Percentiles rank a stretch among this genome's conserved stretches.
Conservation (phyloP, 1,140 invertebrate genomes). For the Hypsibius dujardini region DNA sequence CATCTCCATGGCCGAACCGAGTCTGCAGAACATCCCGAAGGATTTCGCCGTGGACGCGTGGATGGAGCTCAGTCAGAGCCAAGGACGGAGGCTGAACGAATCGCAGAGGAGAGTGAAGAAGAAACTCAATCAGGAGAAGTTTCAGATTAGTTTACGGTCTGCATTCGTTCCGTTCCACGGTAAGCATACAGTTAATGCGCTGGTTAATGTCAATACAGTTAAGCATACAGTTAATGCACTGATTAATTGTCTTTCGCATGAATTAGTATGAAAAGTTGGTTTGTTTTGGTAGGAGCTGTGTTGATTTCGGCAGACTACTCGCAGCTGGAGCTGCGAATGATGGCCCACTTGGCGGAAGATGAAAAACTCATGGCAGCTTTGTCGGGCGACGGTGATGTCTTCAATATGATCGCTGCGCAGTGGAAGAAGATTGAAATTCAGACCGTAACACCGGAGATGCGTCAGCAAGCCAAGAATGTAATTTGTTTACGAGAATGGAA, state of each 20-base stretch:
- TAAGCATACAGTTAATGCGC: constrained; percentile 35
- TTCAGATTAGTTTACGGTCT: constrained; percentile 32
- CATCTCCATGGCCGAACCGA: constrained; percentile 76
- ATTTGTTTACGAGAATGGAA: no score
- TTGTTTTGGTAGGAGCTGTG: constrained; percentile 29
- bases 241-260: constrained; percentile 19
- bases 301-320: constrained; percentile 84
- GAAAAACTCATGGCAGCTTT: constrained; percentile 49
- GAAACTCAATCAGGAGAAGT: neutral
- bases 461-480: constrained; percentile 61
- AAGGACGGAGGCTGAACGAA: constrained; percentile 20
- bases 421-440: constrained; percentile 51
- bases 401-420: constrained; percentile 61
- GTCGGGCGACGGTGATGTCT: constrained; percentile 58
- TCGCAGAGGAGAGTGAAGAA: neutral
- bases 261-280: neutral
- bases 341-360: constrained; percentile 75
- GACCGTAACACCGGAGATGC: constrained; percentile 49
- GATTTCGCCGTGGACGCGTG: constrained; percentile 46
- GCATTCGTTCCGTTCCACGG: constrained; percentile 47
- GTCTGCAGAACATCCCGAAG: constrained; percentile 73
- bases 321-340: constrained; percentile 76
- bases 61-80: constrained; percentile 25
- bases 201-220: constrained; percentile 46
- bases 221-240: no score